Evolutionary conservation across 2,113 vertebrate genomes (phyloP), one percentile per base, ranked within the genome.

Genomic region (Brienomyrus longianalis): DNA sequence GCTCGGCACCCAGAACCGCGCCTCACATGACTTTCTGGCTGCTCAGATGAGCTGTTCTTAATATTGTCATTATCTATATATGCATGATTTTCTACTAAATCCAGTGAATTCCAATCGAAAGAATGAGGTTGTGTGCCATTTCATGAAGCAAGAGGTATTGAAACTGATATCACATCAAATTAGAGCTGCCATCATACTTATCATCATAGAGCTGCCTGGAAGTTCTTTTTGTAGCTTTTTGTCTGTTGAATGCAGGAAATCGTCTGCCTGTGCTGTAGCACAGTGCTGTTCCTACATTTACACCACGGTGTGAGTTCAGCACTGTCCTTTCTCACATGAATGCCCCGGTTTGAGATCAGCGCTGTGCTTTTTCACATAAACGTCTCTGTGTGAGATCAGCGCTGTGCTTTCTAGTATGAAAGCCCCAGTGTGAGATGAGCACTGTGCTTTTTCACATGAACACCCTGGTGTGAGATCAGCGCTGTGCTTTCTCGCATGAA

Each of bases 341-440:
- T 0, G 13, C 10, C 10, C 3, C 13, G 11, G 11, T 51, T 11
- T 51, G 50, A 51, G 50, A 3, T 51, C 50, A 51, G 50, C 4
- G 2, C 10, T 51, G 51, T 52, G 3, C 51, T 52, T 52, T 52
- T 3, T 17, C 3, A 0, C 15, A 52, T 52, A 11, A 52, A 52
- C 0, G 3, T 3, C 13, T 0, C 1, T 0, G 15, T 1, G 4
- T 52, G 15, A 19, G 15, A 19, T 52, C 51, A 54, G 7, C 4
- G 1, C 52, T 54, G 52, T 54, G 17, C 52, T 54, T 54, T 54
- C 52, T 54, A 4, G 0, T 1, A 19, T 54, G 17, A 17, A 19
- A 0, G 3, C 3, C 51, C 0, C 15, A 0, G 4, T 19, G 1
- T 54, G 52, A 54, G 52, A 19, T 54, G 15, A 54, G 17, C 3